Evolutionary conservation across 2,888 invertebrate genomes (phyloP), one percentile per base, ranked within the genome.

Genomic region (Flexamia atlantica): DNA sequence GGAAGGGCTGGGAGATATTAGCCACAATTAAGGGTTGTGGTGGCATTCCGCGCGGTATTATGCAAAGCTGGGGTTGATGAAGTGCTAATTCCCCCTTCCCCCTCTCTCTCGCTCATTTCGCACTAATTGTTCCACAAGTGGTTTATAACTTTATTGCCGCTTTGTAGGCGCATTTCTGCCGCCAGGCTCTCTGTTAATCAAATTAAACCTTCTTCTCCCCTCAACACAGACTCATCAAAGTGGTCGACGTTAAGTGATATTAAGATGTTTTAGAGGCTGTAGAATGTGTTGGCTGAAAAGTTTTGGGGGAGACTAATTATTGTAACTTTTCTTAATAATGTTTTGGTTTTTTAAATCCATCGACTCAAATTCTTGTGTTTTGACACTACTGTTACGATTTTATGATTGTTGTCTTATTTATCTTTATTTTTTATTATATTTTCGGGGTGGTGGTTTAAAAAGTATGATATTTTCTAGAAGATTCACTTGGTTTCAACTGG

Each of bases 91-190:
- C 79, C 53, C 36, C 14, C 32, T 53, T 14, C 20, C 40, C 42
- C 50, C 25, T 40, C 50, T 23, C 50, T 50, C 36, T 50, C 57
- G 70, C 70, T 70, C 70, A 70, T 70, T 70, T 70, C 23, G 70
- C 79, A 50, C 79, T 79, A 79, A 79, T 79, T 79, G 79, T 79
- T 79, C 79, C 57, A 79, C 79, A 79, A 79, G 79, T 79, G 79
- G 79, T 50, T 36, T 30, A 79, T 79, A 79, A 79, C 79, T 79
- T 57, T 28, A 53, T 79, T 79, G 74, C 74, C 46, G 25, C 64
- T 64, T 64, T 64, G 64, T 64, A 64, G 64, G 28, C 25, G 30
- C 28, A 17, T 64, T 64, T 28, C 64, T 64, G 64, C 64, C 64
- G 64, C 25, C 64, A 46, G 64, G 30, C 28, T 28, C 72, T 72